Base-by-base conservation (phyloP, 2,113 vertebrate genomes). In the Cercocebus atys region DNA sequence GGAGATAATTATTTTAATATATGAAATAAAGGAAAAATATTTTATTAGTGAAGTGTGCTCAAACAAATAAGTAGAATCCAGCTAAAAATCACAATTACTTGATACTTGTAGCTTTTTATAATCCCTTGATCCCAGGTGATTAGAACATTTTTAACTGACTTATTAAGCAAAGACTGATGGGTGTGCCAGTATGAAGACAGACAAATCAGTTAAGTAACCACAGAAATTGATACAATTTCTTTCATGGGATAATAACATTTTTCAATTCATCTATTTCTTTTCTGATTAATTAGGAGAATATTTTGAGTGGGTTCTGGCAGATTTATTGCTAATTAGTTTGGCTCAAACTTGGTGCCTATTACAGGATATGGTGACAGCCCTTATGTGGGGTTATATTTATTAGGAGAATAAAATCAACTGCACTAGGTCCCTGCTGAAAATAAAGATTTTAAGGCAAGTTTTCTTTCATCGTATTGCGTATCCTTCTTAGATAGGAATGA, bases 231-330 rank as follows among this genome's bases (percentile, higher is more conserved):
- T 95, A 82, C 87, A 3, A 83, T 95, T 79, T 82, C 57, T 84
- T 96, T 92, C 68, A 88, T 61, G 50, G 32, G 40, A 90, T 96
- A 96, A 92, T 93, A 92, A 96, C 68, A 88, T 90, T 98, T 98
- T 90, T 97, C 12, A 93, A 88, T 88, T 95, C 13, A 96, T 94
- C 84, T 93, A 35, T 97, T 98, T 50, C 30, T 92, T 40, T 97
- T 97, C 92, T 95, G 72, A 96, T 98, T 97, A 95, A 97, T 98
- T 97, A 97, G 61, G 55, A 95, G 59, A 95, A 80, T 97, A 95
- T 95, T 98, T 96, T 97, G 81, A 98, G 88, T 95, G 91, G 73
- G 80, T 95, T 97, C 88, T 97, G 93, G n/a, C 73, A 96, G 85
- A 95, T 97, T 96, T 97, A 95, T 82, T 95, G 75, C 43, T 98